Evolutionary conservation across 2,797 vertebrate species (phyloP).

Genomic region (Poecilia picta): DNA sequence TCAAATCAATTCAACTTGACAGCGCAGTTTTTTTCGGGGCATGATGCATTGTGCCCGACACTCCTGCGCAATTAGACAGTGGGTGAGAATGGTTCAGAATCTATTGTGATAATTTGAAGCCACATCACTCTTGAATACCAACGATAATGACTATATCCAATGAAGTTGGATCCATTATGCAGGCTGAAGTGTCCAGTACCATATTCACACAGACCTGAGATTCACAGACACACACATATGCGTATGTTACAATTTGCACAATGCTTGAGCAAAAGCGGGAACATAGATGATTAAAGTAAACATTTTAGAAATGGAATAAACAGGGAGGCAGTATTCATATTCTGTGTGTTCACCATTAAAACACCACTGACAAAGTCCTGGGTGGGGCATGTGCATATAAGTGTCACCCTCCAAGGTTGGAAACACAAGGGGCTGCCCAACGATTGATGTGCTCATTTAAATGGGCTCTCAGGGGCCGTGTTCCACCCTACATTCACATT

Average conservation of each 20-base stretch:
- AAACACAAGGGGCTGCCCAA: constrained; percentile 59
- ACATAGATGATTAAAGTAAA: constrained; percentile 63
- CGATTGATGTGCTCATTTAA: constrained; percentile 77
- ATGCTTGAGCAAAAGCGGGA: constrained; percentile 58
- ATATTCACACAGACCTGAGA: constrained; percentile 74
- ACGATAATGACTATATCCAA: constrained; percentile 76
- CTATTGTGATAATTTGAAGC: constrained; percentile 79
- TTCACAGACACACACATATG: constrained; percentile 55
- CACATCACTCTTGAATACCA: constrained; percentile 74
- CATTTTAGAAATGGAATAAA: constrained; percentile 55
- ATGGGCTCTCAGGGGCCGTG: constrained; percentile 71
- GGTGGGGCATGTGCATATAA: constrained; percentile 64
- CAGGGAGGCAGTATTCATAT: constrained; percentile 67
- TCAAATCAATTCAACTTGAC: constrained; percentile 57
- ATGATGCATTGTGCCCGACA: constrained; percentile 52
- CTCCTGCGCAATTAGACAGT: constrained; percentile 69
- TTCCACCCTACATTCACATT: constrained; percentile 56
- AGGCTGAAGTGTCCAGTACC: constrained; percentile 74
- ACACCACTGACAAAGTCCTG: constrained; percentile 54
- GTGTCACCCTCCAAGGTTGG: constrained; percentile 66
- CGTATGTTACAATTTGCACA: constrained; percentile 74
- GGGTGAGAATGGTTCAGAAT: constrained; percentile 70
- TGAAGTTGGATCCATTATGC: constrained; percentile 81
- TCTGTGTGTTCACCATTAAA: constrained; percentile 66
- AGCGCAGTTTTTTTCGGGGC: constrained; percentile 46